A percentile compares a stretch with the other conserved stretches of the same genome.
Evolutionary conservation across 2,113 vertebrate species (phyloP).

Genomic region (Zosterops japonicus): DNA sequence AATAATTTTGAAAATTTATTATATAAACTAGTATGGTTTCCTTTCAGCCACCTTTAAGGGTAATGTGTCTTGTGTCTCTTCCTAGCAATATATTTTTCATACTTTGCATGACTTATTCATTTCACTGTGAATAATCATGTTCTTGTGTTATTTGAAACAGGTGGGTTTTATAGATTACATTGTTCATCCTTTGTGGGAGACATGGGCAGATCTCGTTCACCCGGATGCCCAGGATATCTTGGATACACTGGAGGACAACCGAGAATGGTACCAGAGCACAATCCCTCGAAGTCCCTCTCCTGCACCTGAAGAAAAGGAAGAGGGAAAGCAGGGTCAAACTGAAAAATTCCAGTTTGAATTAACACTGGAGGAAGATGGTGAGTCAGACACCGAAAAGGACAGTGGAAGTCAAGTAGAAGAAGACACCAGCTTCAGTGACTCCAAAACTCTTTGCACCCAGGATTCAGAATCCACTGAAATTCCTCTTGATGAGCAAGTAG

Average conservation of each 20-base stretch:
- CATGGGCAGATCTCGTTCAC: slow-evolving; percentile 97
- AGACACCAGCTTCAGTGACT: slow-evolving; percentile 96
- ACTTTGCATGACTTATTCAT: background rate
- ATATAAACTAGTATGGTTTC: background rate
- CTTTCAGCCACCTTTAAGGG: background rate
- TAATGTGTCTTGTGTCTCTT: background rate
- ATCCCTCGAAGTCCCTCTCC: slow-evolving; percentile 98
- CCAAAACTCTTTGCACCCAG: slow-evolving; percentile 96
- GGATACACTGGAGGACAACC: slow-evolving; percentile 97
- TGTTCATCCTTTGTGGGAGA: slow-evolving; percentile 98
- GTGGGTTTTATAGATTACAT: slow-evolving; percentile 99
- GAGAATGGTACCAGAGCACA: slow-evolving; percentile 99
- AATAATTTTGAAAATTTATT: background rate
- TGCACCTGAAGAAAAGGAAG: slow-evolving; percentile 87
- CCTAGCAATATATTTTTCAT: background rate
- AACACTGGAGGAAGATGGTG: slow-evolving; percentile 94
- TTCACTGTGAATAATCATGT: background rate
- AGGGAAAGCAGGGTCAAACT: slow-evolving; percentile 85
- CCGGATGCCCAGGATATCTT: slow-evolving; percentile 97
- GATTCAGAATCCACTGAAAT: slow-evolving; percentile 98
- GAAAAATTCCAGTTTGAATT: slow-evolving; percentile 99
- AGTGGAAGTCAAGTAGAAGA: slow-evolving; percentile 95
- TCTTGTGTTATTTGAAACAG: slow-evolving; percentile 68
- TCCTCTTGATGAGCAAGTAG: slow-evolving; percentile 92
- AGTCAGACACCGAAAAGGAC: slow-evolving; percentile 97